These are phyloP conservation scores for Nectonema munidae DNA, from an alignment of 2,888 invertebrate genomes.

Conservation along the genomic window DNA sequence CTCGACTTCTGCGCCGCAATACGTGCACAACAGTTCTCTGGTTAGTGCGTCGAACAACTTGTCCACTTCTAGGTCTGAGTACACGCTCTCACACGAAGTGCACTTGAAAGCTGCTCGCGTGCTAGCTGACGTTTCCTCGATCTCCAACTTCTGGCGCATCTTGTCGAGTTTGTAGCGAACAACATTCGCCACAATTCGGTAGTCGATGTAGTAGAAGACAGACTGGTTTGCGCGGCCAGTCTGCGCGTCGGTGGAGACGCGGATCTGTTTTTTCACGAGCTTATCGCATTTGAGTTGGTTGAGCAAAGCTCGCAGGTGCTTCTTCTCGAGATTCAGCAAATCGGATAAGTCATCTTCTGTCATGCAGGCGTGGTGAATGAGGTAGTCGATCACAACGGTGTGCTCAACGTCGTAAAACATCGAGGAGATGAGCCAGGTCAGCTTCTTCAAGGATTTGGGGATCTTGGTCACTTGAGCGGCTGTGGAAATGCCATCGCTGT, in stretches of 20 bases:
- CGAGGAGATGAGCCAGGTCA: conserved; percentile 55
- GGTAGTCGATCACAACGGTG: conserved; percentile 65
- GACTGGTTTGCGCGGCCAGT: too few species aligned
- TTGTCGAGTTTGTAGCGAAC: conserved; percentile 83
- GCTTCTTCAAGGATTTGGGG: conserved; percentile 52
- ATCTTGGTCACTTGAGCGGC: too few species aligned
- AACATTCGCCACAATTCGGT: conserved; percentile 53
- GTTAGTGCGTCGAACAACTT: conserved; percentile 21
- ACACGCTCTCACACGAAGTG: conserved; percentile 55
- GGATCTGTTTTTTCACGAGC: conserved; percentile 29
- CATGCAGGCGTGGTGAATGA: conserved; percentile 62
- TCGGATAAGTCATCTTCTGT: conserved; percentile 36
- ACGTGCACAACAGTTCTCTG: conserved; percentile 18
- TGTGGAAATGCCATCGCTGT: too few species aligned
- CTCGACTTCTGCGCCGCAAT: background rate
- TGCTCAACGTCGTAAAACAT: conserved; percentile 79
- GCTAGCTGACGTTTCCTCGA: conserved; percentile 52
- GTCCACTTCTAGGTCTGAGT: conserved; percentile 55
- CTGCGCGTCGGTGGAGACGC: background rate
- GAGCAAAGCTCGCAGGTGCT: conserved; percentile 58
- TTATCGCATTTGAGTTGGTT: conserved; percentile 56
- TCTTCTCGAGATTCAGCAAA: conserved; percentile 57
- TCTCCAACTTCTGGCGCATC: conserved; percentile 73
- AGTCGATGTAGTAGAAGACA: conserved; percentile 6
- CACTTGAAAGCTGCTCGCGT: conserved; percentile 79